Evolutionary conservation across 2,888 invertebrate genomes (phyloP).

Genomic region (Hypercompe scribonia): DNA sequence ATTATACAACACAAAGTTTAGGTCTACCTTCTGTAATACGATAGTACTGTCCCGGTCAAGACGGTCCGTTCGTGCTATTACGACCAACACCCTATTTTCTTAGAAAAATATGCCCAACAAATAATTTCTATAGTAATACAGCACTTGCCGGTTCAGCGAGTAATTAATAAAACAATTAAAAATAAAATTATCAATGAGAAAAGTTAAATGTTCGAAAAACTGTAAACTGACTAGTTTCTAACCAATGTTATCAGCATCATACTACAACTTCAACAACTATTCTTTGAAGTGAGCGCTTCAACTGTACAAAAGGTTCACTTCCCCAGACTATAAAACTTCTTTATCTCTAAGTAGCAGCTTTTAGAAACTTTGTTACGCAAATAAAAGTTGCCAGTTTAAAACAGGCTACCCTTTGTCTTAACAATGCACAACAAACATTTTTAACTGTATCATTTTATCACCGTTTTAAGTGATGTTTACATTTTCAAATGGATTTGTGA

Average conservation of each 20-base stretch:
- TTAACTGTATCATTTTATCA: slow-evolving; percentile 28
- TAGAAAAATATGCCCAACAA: neutral
- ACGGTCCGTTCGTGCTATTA: too few relatives aligned
- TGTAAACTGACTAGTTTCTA: neutral
- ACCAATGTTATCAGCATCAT: slow-evolving; percentile 16
- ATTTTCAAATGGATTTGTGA: neutral
- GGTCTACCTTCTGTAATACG: too few relatives aligned
- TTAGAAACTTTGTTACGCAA: slow-evolving; percentile 53
- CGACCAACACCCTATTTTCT: too few relatives aligned
- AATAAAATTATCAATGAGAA: neutral
- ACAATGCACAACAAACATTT: slow-evolving; percentile 39
- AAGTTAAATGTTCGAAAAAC: neutral
- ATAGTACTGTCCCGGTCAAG: too few relatives aligned
- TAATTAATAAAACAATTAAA: too few relatives aligned
- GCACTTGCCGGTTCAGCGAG: too few relatives aligned
- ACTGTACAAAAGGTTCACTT: slow-evolving; percentile 31
- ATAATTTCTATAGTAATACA: too few relatives aligned
- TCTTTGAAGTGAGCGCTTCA: slow-evolving; percentile 26
- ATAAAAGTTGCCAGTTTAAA: slow-evolving; percentile 51
- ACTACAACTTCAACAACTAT: slow-evolving; percentile 18
- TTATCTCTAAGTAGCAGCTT: slow-evolving; percentile 51
- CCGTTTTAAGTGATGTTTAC: slow-evolving; percentile 7
- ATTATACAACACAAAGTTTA: too few relatives aligned
- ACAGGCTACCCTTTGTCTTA: slow-evolving; percentile 42
- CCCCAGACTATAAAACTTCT: slow-evolving; percentile 44